These are phyloP conservation scores for Eidolon dupreanum DNA, from an alignment of 2,797 vertebrate genomes.

Conservation along the genomic window DNA sequence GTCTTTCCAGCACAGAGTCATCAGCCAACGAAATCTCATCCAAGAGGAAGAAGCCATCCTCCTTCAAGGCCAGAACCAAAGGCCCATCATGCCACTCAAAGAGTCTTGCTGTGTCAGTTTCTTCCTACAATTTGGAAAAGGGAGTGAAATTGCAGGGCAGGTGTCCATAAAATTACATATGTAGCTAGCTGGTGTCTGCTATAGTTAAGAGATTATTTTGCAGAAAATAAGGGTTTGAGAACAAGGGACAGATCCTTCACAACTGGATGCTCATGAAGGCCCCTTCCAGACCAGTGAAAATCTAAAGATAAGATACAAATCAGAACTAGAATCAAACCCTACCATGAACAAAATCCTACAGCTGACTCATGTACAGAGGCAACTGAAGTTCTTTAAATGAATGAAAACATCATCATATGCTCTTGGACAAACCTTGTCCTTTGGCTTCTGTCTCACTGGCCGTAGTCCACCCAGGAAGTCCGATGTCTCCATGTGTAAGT, in stretches of 20 bases:
- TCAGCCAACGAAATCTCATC: conserved; percentile 98
- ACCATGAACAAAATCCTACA: background rate
- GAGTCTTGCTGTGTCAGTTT: conserved; percentile 88
- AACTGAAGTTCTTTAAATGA: background rate
- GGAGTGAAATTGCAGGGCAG: background rate
- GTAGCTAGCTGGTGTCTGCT: background rate
- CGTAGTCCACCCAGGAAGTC: conserved; percentile 96
- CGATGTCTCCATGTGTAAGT: conserved; percentile 97
- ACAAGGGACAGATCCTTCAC: background rate
- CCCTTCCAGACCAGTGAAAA: background rate
- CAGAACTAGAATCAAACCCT: background rate
- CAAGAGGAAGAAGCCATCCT: conserved; percentile 94
- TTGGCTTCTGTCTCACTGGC: conserved; percentile 90
- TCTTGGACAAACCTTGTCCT: conserved; percentile 89
- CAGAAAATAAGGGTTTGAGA: background rate
- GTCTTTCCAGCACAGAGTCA: conserved; percentile 97
- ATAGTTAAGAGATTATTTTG: background rate
- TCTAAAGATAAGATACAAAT: background rate
- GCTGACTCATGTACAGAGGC: background rate
- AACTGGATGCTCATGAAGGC: accelerated
- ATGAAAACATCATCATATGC: accelerated
- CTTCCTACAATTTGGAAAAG: conserved; percentile 82
- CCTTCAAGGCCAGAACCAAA: conserved; percentile 95
- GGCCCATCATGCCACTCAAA: conserved; percentile 98
- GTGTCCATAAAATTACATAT: background rate